A percentile compares a stretch with the other conserved stretches of the same genome.
Conservation (phyloP, 2,113 vertebrate genomes). For the Tichodroma muraria region DNA sequence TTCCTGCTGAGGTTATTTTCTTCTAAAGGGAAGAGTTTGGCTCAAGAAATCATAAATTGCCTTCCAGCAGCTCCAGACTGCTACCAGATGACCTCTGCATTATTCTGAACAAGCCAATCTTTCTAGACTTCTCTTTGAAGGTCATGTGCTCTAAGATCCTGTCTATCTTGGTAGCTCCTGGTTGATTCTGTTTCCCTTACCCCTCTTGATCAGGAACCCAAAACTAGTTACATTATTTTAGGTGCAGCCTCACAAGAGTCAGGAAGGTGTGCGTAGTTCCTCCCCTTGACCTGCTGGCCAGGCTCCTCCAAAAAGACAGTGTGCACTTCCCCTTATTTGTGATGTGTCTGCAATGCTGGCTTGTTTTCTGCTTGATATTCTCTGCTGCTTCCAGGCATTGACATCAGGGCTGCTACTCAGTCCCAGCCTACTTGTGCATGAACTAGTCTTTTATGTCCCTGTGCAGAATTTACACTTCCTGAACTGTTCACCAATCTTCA, state of each 20-base stretch:
- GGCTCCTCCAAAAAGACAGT: background rate
- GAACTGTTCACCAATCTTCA: background rate
- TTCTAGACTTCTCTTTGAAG: background rate
- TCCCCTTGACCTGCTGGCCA: background rate
- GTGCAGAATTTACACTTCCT: background rate
- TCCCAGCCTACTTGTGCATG: background rate
- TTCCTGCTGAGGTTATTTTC: background rate
- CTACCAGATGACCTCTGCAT: rapidly evolving
- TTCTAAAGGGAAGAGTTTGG: background rate
- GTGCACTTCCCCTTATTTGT: background rate
- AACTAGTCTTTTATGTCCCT: background rate
- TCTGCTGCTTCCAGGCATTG: background rate
- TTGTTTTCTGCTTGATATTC: background rate
- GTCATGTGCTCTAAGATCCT: background rate
- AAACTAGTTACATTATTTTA: background rate
- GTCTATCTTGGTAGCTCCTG: background rate
- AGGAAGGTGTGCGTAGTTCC: rapidly evolving
- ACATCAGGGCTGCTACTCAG: background rate
- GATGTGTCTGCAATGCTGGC: background rate
- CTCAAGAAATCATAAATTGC: background rate
- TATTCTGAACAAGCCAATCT: background rate
- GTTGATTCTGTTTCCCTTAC: background rate
- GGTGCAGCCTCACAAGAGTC: background rate
- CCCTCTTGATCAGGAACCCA: background rate
- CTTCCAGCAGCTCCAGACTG: background rate